These are phyloP conservation scores for Octopus sinensis DNA, from an alignment of 1,140 invertebrate genomes.

Conservation along the genomic window DNA sequence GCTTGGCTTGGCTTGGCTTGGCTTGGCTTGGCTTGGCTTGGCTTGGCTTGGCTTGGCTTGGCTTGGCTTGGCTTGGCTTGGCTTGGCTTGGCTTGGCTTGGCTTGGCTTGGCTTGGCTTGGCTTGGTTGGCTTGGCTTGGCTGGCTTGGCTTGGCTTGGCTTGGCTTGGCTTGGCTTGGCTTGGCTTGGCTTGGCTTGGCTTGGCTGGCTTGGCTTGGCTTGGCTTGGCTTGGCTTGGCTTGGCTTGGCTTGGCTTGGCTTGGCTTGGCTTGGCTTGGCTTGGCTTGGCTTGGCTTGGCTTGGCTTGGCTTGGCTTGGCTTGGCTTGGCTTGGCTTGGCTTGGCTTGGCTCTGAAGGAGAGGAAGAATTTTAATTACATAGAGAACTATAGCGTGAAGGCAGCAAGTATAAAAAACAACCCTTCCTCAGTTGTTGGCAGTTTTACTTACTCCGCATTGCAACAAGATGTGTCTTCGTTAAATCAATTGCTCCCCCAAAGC, in stretches of 20 bases:
- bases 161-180: constrained; percentile 21
- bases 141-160: constrained; percentile 23
- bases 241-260: constrained; percentile 25
- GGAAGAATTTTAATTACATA: no score
- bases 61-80: no score
- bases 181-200: constrained; percentile 22
- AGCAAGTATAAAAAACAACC: no score
- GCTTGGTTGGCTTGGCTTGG: no score
- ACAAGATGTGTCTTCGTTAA: no score
- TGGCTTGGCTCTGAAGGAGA: constrained; percentile 15
- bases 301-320: constrained; percentile 18
- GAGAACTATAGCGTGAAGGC: no score
- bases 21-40: no score
- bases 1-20: no score
- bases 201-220: constrained; percentile 19
- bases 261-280: constrained; percentile 23
- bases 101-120: constrained; percentile 18
- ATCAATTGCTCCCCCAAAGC: no score
- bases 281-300: constrained; percentile 22
- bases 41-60: no score
- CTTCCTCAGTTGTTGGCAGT: no score
- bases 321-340: constrained; percentile 6
- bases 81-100: background rate
- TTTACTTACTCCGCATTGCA: no score
- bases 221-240: constrained; percentile 23